A percentile compares a stretch with the other conserved stretches of the same genome.
Evolutionary conservation across 2,888 invertebrate genomes (phyloP).

Genomic region (Junonia oenone): DNA sequence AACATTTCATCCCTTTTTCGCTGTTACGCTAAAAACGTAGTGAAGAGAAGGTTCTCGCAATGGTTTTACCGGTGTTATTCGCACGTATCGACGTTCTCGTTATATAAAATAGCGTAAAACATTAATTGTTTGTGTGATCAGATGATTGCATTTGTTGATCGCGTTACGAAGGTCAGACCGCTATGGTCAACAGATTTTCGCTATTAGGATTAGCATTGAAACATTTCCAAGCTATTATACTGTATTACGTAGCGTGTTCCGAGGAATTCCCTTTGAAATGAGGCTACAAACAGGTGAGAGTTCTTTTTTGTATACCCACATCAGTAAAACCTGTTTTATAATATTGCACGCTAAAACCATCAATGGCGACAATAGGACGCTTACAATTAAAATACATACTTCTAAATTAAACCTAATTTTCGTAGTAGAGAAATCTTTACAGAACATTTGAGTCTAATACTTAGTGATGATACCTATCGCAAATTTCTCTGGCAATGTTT

Average conservation of each 20-base stretch:
- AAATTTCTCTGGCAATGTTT: neutral
- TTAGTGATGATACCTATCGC: neutral
- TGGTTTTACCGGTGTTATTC: conserved; percentile 40
- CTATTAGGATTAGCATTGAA: conserved; percentile 30
- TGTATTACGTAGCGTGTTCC: conserved; percentile 26
- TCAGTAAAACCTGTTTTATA: conserved; percentile 30
- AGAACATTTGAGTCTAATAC: neutral
- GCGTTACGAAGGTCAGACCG: conserved; percentile 45
- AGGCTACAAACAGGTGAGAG: conserved; percentile 45
- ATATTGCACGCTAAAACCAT: conserved; percentile 11
- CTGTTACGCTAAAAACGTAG: conserved; percentile 49
- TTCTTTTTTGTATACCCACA: conserved; percentile 35
- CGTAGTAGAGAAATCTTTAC: neutral
- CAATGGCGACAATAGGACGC: conserved; percentile 1
- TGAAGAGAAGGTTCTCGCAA: conserved; percentile 54
- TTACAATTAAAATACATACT: neutral
- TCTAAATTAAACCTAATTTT: neutral
- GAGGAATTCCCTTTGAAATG: conserved; percentile 42
- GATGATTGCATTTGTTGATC: conserved; percentile 56
- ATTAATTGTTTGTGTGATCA: conserved; percentile 53
- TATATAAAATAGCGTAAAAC: conserved; percentile 37
- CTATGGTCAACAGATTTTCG: conserved; percentile 43
- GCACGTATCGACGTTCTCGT: conserved; percentile 23
- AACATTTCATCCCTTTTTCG: conserved; percentile 60
- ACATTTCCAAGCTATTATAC: conserved; percentile 27